Percentiles rank a stretch among this genome's conserved stretches.
Evolutionary conservation across 2,113 vertebrate genomes (phyloP).

Genomic region (Xiphophorus hellerii): DNA sequence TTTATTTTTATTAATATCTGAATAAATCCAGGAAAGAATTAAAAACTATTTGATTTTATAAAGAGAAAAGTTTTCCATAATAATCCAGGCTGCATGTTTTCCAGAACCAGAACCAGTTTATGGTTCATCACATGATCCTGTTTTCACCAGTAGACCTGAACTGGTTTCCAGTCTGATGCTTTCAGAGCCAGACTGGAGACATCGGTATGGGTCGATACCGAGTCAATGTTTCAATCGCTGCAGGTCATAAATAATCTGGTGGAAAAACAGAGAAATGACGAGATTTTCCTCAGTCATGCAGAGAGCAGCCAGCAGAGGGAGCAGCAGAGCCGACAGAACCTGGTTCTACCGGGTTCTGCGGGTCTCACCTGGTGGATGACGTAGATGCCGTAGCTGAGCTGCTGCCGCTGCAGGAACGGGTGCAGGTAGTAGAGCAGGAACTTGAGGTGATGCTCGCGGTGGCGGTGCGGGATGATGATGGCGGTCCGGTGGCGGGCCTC

Average conservation of each 20-base stretch:
- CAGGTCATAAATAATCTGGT: not conserved
- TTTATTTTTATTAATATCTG: no score
- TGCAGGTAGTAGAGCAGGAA: slow-evolving; percentile 85
- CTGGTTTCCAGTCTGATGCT: no score
- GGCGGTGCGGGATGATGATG: slow-evolving; percentile 83
- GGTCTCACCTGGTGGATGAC: slow-evolving; percentile 80
- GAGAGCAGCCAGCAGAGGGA: not conserved
- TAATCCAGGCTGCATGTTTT: no score
- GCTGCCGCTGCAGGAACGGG: slow-evolving; percentile 84
- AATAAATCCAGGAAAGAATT: no score
- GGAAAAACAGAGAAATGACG: not conserved
- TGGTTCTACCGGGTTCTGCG: not conserved
- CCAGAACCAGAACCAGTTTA: no score
- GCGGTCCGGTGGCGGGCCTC: slow-evolving; percentile 78
- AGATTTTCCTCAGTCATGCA: not conserved
- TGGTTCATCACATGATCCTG: no score
- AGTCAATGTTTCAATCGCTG: no score
- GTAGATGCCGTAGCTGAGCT: slow-evolving; percentile 83
- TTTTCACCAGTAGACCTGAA: no score
- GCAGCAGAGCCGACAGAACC: not conserved
- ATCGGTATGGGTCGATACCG: no score
- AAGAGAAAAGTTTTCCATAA: no score
- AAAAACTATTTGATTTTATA: no score
- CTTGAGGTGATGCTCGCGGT: slow-evolving; percentile 80
- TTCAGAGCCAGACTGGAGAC: no score